Evolutionary conservation across 1,140 invertebrate species (phyloP).

Genomic region (Drosophila lowei): DNA sequence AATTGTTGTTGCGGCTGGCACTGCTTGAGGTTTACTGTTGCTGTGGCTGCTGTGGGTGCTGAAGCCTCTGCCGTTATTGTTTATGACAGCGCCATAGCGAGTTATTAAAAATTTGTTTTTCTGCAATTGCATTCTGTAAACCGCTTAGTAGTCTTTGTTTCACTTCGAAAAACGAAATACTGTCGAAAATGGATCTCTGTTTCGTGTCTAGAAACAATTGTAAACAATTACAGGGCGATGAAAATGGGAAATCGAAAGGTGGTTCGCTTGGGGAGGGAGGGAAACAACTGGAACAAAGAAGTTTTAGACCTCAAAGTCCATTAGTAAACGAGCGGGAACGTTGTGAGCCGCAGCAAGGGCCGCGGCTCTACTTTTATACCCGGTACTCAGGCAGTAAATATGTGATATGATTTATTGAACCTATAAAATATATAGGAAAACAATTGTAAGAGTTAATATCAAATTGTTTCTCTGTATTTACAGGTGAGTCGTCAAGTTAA

Average conservation of each 20-base stretch:
- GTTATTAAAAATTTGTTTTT: conserved; percentile 72
- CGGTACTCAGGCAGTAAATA: too few species aligned
- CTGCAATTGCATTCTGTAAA: conserved; percentile 53
- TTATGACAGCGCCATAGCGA: conserved; percentile 58
- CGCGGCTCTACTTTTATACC: too few species aligned
- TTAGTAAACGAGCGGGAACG: too few species aligned
- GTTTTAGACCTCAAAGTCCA: not conserved
- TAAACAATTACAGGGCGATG: conserved; percentile 45
- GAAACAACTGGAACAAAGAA: not conserved
- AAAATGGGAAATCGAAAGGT: conserved; percentile 5
- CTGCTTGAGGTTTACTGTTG: conserved; percentile 26
- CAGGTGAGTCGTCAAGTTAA: not conserved
- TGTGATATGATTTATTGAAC: too few species aligned
- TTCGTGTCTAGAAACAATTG: conserved; percentile 53
- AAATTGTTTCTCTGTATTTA: not conserved
- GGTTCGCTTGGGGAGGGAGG: too few species aligned
- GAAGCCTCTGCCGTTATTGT: conserved; percentile 31
- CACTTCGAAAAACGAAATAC: conserved; percentile 20
- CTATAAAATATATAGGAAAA: too few species aligned
- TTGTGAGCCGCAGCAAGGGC: too few species aligned
- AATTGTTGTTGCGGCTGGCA: conserved; percentile 48
- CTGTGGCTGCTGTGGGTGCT: conserved; percentile 26
- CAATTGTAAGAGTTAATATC: too few species aligned
- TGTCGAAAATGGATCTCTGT: conserved; percentile 43
- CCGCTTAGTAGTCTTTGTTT: conserved; percentile 48